Percentiles rank a stretch among this genome's conserved stretches.
Evolutionary conservation across 2,797 vertebrate genomes (phyloP).

Genomic region (Podarcis lilfordi): DNA sequence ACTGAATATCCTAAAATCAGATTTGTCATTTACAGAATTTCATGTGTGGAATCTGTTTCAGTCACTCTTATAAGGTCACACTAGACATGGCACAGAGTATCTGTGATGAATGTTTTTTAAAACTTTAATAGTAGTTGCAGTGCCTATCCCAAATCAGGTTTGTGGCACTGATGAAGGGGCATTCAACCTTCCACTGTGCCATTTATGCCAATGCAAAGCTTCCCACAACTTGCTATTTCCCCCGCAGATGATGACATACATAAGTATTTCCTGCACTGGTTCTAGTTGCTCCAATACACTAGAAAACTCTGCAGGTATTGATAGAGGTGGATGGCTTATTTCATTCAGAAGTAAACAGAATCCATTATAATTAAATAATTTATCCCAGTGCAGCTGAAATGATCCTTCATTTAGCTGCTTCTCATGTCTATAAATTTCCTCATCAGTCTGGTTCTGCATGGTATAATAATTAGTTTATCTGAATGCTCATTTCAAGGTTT

Average conservation of each 20-base stretch:
- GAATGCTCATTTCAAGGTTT: constrained; percentile 21
- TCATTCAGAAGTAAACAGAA: neutral
- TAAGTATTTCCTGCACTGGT: too few relatives aligned
- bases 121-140: neutral
- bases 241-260: neutral
- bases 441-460: neutral
- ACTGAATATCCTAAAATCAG: neutral
- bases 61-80: neutral
- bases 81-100: neutral
- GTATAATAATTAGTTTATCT: constrained; percentile 18
- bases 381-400: neutral
- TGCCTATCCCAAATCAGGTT: too few relatives aligned
- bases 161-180: too few relatives aligned
- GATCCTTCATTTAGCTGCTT: neutral
- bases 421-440: neutral
- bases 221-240: neutral
- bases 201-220: neutral
- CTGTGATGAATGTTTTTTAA: neutral
- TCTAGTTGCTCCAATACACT: too few relatives aligned
- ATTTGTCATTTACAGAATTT: neutral
- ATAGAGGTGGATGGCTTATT: neutral
- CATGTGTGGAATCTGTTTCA: neutral
- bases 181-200: neutral
- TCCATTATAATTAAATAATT: neutral
- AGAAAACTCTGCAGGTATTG: neutral